Evolutionary conservation across 2,113 vertebrate species (phyloP).

Genomic region (Tyrannus savana): DNA sequence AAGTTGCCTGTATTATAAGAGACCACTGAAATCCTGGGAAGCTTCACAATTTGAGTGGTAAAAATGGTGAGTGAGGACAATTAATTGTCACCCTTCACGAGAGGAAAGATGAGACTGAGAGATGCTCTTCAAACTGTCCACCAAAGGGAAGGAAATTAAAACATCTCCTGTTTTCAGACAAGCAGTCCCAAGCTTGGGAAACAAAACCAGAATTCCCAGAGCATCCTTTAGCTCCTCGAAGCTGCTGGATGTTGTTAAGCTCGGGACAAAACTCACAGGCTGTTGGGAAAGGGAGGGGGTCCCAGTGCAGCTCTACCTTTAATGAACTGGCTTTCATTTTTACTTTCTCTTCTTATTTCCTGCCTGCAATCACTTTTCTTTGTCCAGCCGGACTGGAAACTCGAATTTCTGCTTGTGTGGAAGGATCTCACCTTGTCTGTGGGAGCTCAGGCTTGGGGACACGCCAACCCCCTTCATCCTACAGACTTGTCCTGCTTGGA

Average conservation of each 20-base stretch:
- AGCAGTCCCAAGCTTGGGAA: not conserved
- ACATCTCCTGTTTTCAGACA: not conserved
- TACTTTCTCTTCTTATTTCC: not conserved
- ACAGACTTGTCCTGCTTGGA: not conserved
- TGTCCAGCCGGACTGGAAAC: not conserved
- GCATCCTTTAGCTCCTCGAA: not conserved
- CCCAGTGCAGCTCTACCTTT: not conserved
- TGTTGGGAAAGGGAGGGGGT: not conserved
- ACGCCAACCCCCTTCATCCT: accelerated
- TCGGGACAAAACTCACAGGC: not conserved
- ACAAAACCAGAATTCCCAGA: conserved; percentile 27
- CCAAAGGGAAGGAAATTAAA: not conserved
- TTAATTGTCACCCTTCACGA: not conserved
- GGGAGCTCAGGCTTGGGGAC: not conserved
- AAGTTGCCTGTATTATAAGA: not conserved
- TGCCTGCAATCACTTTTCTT: not conserved
- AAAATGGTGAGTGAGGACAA: not conserved
- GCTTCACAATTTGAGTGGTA: not conserved
- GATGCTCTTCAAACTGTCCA: not conserved
- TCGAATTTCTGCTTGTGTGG: not conserved
- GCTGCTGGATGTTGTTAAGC: not conserved
- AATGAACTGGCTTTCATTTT: not conserved
- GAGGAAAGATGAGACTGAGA: not conserved
- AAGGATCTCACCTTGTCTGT: not conserved
- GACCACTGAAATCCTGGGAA: not conserved